These are phyloP conservation scores for Xestia rhomboidea DNA, from an alignment of 2,888 invertebrate species.

Conservation along the genomic window DNA sequence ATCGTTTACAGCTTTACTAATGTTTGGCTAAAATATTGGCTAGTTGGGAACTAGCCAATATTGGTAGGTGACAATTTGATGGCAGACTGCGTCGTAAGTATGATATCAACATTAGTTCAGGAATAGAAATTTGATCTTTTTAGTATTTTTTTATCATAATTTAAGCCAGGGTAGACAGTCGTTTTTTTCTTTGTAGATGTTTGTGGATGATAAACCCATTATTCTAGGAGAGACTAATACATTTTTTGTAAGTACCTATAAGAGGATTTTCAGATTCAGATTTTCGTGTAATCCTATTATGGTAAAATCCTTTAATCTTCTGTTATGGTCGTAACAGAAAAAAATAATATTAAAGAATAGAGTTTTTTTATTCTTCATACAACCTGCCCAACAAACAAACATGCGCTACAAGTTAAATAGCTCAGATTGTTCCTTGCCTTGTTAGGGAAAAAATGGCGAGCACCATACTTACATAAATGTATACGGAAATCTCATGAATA, in stretches of 20 bases:
- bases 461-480: constrained; percentile 41
- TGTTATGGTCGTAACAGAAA: neutral
- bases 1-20: neutral
- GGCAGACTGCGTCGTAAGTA: neutral
- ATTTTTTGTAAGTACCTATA: neutral
- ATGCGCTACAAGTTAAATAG: constrained; percentile 21
- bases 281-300: constrained; percentile 1
- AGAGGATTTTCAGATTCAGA: neutral
- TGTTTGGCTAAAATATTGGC: neutral
- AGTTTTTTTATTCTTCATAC: too few relatives aligned
- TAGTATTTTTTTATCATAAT: neutral
- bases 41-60: too few relatives aligned
- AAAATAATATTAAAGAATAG: too few relatives aligned
- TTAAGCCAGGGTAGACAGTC: neutral
- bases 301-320: neutral
- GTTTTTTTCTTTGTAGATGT: too few relatives aligned
- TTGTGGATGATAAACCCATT: neutral
- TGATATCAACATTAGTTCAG: neutral
- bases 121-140: neutral
- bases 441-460: constrained; percentile 43
- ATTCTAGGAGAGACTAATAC: neutral
- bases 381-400: neutral
- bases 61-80: neutral
- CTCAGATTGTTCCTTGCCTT: constrained; percentile 16
- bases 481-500: constrained; percentile 55